Evolutionary conservation across 1,140 invertebrate genomes (phyloP), one percentile per base, ranked within the genome.

Genomic region (Panagrolaimus sp.): DNA sequence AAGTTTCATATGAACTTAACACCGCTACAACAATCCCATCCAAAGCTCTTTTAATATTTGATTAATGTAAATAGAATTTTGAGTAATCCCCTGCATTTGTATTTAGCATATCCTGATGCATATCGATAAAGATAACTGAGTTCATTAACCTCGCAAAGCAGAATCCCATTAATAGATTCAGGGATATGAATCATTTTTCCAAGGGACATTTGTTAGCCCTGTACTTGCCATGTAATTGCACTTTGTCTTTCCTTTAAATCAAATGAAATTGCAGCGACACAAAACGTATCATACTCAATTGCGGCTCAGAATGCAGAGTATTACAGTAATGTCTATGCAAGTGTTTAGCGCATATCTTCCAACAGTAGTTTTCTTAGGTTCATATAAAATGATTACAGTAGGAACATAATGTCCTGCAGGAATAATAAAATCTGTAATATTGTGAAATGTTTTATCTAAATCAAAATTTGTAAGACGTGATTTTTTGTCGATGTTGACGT

Each of bases 361-460:
- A 72, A 94, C 87, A 86, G 96, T 98, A 47, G 96, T 98, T 81
- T 91, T 89, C 0, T 97, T 88, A 44, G 96, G 95, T 84, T 99
- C 96, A 86, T 96, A 98, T 8, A 98, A 85, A 77, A 98, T 90
- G 51, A 98, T 86, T 46, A 98, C 84, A 0, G 96, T 98, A 0
- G 96, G 96, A 84, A 98, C 95, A 84, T 97, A 38, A 85, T 98
- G 98, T 23, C 96, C 95, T 86, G 98, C 90, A 9, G 98, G 86
- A 86, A 99, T 98, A 84, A 96, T 92, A 75, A 98, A 89, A 84
- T 98, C 96, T 73, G 96, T 88, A 11, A 98, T 89, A 83, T 96
- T 96, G 81, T 51, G 69, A 38, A 46, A 65, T 42, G 46, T 45
- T 53, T 66, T 67, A 71, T 38, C 67, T 27, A 51, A 62, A 72